Evolutionary conservation across 2,888 invertebrate species (phyloP), one percentile per base, ranked within the genome.

Genomic region (Mycalesis mineus): DNA sequence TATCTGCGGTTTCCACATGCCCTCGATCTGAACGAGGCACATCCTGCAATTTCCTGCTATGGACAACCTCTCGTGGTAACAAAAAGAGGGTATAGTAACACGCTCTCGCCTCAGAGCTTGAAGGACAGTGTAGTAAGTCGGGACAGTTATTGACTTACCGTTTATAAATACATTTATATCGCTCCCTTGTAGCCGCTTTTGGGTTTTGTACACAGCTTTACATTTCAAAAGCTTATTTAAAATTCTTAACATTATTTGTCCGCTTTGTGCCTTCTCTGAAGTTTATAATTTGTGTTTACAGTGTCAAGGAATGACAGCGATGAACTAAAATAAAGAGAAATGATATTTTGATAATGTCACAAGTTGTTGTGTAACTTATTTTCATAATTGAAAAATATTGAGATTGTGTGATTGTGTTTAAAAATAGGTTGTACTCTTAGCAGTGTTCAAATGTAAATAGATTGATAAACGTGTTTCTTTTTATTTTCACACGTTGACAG

Each of bases 31-130:
- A 0, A 99, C 98, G 29, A 99, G 91, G 82, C 99, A 99, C 99
- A 99, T 99, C 63, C 99, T 93, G 74, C 99, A 99, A 87, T 99
- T 99, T 22, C 99, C 99, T 65, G 99, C 99, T 50, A 99, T 95
- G 7, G 98, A 97, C 44, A 99, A 91, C 39, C 99, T 92, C 73
- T 99, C 99, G 84, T 99, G 99, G 80, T 98, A 99, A 82, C 99
- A 99, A 80, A 99, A 99, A 48, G 98, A 91, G 0, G 99, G 99
- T 69, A 99, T 62, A 0, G 78, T 74, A 0, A 88, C 70, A 1
- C 70, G 61, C 57, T 80, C 77, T 13, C 66, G 63, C 14, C 76
- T 74, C 47, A 86, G 55, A 7, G 85, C 81, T 63, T 98, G 98
- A 47, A 99, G 88, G 13, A 99, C 95, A 6, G 99, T 99, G 51